Conservation (phyloP, 1,140 invertebrate species). For the Calliopsis andreniformis region DNA sequence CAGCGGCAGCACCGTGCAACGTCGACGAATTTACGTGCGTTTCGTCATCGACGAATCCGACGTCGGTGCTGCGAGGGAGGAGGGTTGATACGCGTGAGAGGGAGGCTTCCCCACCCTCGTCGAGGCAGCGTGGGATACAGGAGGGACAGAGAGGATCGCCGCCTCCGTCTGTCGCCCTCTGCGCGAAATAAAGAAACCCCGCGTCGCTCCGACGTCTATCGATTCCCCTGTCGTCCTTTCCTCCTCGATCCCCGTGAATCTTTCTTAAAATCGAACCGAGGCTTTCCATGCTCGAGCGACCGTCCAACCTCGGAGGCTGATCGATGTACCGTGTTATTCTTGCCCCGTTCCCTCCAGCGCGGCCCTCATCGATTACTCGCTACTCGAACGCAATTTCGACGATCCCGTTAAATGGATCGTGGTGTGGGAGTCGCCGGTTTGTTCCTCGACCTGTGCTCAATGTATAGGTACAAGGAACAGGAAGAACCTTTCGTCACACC, state of each 20-base stretch:
- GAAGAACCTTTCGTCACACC: no score
- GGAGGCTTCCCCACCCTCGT: constrained; percentile 34
- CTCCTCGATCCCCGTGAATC: constrained; percentile 34
- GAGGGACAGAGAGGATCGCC: neutral
- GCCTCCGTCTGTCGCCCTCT: neutral
- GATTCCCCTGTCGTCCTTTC: constrained; percentile 13
- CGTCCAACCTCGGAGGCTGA: constrained; percentile 17
- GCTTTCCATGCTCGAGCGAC: neutral
- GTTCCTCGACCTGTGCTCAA: no score
- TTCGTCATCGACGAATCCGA: constrained; percentile 63
- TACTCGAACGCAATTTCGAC: constrained; percentile 28
- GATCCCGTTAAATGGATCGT: constrained; percentile 29
- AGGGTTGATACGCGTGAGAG: constrained; percentile 29
- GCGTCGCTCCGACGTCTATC: constrained; percentile 24
- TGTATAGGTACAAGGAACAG: no score
- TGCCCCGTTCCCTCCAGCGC: constrained; percentile 22
- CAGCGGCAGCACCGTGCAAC: constrained; percentile 47
- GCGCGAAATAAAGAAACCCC: constrained; percentile 28
- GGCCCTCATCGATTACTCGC: constrained; percentile 36
- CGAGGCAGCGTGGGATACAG: no score
- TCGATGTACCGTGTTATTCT: constrained; percentile 35
- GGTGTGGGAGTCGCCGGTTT: no score
- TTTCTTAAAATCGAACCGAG: constrained; percentile 8
- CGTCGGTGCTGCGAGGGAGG: constrained; percentile 25
- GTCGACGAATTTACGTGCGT: constrained; percentile 62